A percentile compares a stretch with the other conserved stretches of the same genome.
Evolutionary conservation across 2,797 vertebrate genomes (phyloP).

Genomic region (Bradypodion pumilum): DNA sequence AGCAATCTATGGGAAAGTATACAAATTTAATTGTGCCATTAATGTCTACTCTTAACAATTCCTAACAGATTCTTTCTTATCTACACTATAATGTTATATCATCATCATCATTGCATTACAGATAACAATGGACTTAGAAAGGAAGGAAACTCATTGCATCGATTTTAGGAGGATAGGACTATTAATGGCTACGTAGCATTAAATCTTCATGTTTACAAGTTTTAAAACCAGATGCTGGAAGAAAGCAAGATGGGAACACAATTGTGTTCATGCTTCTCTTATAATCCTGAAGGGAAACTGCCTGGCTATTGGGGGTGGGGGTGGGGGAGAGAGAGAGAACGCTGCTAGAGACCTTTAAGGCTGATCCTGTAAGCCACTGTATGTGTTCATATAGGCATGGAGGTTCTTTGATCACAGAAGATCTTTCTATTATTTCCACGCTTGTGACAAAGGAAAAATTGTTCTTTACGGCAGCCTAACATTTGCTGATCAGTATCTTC

Average conservation of each 20-base stretch:
- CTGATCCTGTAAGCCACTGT: neutral
- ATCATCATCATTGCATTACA: too few relatives aligned
- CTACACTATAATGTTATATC: neutral
- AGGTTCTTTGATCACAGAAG: neutral
- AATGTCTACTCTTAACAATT: neutral
- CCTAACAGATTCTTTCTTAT: neutral
- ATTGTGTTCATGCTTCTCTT: neutral
- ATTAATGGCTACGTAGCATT: neutral
- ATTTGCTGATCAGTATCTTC: neutral
- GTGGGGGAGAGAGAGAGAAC: neutral
- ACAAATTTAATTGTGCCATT: neutral
- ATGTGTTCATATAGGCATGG: neutral
- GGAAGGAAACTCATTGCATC: neutral
- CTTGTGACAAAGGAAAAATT: neutral
- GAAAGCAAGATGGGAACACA: neutral
- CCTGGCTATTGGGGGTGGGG: neutral
- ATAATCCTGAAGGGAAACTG: neutral
- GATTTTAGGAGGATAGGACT: neutral
- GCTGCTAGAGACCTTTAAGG: too few relatives aligned
- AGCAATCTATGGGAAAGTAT: slow-evolving; percentile 26
- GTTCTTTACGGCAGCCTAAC: neutral
- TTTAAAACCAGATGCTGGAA: neutral
- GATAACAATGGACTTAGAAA: neutral
- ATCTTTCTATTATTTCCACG: neutral
- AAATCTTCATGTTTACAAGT: neutral